Base-by-base conservation (phyloP, 2,888 invertebrate genomes). In the Hypomecis punctinalis region DNA sequence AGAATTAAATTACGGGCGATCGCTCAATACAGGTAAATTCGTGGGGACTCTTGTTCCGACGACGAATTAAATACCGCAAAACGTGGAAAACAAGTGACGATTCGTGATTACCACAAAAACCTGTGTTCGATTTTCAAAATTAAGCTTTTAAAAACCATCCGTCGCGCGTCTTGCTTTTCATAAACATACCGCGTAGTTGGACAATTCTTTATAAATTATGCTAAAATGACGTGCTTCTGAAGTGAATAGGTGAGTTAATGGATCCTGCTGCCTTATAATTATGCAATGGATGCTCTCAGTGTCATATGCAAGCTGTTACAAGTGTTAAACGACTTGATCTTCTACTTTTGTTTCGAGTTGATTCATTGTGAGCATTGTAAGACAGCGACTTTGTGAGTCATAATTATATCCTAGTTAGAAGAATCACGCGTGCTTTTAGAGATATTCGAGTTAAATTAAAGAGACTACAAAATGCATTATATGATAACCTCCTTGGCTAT, bases 1-100 rank as follows among this genome's bases (percentile, higher is more conserved):
- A 61, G 69, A 70, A 71, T 69, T 67, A 53, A 63, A 61, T 55
- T 60, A 61, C 57, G 61, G 63, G 70, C 63, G 68, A 70, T 72
- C 84, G 87, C 76, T 88, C 86, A 73, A 88, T 87, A 85, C 83
- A 85, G 85, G 84, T 85, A 84, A 82, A 81, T 70, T 78, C 66
- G 65, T 64, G 66, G 68, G 58, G 61, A 59, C 43, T 9, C 62
- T 59, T 63, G 67, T 47, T 49, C 56, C 69, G 37, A 40, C 35
- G 37, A 55, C 36, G 61, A 43, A n/a, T 36, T 5, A 49, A 9
- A 13, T 13, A 45, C 39, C 6, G 47, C 5, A n/a, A 47, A 58
- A 47, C 13, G 53, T 23, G 23, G 23, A 23, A 53, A 58, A 47
- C 13, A 58, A 63, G 53, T 53, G 53, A 23, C 36, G 11, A 37